Percentiles rank a stretch among this genome's conserved stretches.
Evolutionary conservation across 2,113 vertebrate genomes (phyloP).

Genomic region (Apeltes quadracus): DNA sequence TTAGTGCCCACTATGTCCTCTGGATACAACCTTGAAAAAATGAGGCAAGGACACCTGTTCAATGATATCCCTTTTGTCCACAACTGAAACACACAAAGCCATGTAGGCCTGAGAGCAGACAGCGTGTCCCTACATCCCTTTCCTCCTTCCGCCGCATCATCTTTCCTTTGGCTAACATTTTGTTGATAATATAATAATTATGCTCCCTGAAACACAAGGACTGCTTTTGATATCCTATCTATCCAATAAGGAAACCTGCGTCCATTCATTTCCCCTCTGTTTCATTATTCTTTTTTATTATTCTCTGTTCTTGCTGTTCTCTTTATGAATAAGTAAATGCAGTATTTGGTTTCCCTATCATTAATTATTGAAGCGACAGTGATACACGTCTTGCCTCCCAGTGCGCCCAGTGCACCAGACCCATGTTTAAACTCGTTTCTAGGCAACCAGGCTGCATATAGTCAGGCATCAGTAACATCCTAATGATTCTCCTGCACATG

Average conservation of each 20-base stretch:
- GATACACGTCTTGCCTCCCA: conserved; percentile 82
- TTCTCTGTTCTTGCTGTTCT: conserved; percentile 63
- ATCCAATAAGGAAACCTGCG: conserved; percentile 49
- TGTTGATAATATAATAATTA: conserved; percentile 41
- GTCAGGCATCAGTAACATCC: conserved; percentile 84
- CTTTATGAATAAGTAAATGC: conserved; percentile 83
- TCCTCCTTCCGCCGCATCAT: conserved; percentile 39
- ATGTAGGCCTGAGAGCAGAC: conserved; percentile 29
- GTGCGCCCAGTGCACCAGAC: conserved; percentile 76
- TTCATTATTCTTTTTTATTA: conserved; percentile 49
- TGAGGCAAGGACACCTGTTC: conserved; percentile 64
- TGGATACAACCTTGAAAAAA: conserved; percentile 25
- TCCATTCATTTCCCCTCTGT: conserved; percentile 50
- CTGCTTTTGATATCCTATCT: conserved; percentile 28
- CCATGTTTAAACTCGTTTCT: conserved; percentile 81
- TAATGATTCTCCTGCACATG: conserved; percentile 79
- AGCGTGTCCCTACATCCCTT: conserved; percentile 56
- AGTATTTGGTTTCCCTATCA: conserved; percentile 80
- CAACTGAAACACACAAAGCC: conserved; percentile 41
- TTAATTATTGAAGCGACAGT: conserved; percentile 85
- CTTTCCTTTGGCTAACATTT: conserved; percentile 44
- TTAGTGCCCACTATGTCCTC: conserved; percentile 8
- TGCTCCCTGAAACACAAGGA: conserved; percentile 41
- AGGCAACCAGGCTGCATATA: conserved; percentile 82
- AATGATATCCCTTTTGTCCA: conserved; percentile 47